These are phyloP conservation scores for Sylvia borin DNA, from an alignment of 2,797 vertebrate species.

Conservation along the genomic window DNA sequence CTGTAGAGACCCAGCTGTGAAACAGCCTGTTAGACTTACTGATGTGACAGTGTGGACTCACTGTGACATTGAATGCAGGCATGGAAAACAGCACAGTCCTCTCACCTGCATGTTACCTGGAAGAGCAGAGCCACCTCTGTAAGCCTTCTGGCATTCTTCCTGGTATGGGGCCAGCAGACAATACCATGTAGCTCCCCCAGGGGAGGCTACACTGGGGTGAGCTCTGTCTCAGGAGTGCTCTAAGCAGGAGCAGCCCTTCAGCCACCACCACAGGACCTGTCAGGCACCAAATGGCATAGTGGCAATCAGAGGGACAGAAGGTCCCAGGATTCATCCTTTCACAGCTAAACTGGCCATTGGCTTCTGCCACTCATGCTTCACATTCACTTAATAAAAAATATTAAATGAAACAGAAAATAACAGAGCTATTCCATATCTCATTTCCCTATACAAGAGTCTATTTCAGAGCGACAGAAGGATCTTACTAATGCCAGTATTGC, in stretches of 20 bases:
- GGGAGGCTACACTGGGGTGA: rapidly evolving
- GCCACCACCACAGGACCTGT: not conserved
- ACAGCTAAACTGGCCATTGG: not conserved
- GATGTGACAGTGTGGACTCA: not conserved
- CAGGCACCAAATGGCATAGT: too few species aligned
- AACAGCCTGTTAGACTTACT: not conserved
- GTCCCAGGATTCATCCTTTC: not conserved
- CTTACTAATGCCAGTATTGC: not conserved
- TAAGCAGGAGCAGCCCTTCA: not conserved
- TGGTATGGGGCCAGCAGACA: not conserved
- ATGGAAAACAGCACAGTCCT: not conserved
- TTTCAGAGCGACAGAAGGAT: not conserved
- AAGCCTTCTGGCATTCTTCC: not conserved
- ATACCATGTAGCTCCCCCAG: not conserved
- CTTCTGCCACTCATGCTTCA: not conserved
- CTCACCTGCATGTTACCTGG: not conserved
- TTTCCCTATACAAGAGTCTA: not conserved
- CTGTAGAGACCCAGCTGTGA: not conserved
- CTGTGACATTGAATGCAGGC: not conserved
- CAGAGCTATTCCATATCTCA: not conserved
- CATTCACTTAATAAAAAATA: not conserved
- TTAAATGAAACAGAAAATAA: not conserved
- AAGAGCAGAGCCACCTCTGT: not conserved
- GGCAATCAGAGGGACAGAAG: not conserved
- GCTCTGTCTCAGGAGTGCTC: not conserved